phyloP scores from a whole-genome alignment of 2,113 vertebrate genomes.

The Entomyzon cyanotis region DNA sequence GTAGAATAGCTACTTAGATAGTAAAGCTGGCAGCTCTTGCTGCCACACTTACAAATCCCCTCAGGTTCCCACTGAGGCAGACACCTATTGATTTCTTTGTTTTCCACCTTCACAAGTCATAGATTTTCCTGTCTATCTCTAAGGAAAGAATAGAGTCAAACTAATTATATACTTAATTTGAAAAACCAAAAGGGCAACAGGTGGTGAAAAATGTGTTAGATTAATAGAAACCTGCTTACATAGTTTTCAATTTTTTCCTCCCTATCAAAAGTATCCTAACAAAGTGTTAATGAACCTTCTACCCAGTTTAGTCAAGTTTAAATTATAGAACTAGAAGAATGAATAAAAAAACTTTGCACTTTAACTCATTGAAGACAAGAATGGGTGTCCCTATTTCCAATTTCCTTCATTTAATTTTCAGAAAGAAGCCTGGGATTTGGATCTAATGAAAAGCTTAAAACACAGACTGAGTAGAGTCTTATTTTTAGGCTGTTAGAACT shows the following conservation, averaged over 20 bases:
- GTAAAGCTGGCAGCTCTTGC: background rate
- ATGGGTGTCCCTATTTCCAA: background rate
- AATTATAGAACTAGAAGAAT: background rate
- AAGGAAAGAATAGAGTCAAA: constrained; percentile 33
- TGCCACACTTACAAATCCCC: constrained; percentile 46
- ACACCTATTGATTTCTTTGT: constrained; percentile 73
- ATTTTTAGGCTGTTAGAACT: constrained; percentile 16
- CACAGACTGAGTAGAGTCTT: background rate
- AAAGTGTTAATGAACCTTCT: background rate
- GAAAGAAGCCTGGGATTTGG: constrained; percentile 13
- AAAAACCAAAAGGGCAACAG: constrained; percentile 62
- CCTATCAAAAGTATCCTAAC: background rate
- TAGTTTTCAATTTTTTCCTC: background rate
- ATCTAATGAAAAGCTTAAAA: constrained; percentile 45
- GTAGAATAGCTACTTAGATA: background rate
- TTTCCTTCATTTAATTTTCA: constrained; percentile 43
- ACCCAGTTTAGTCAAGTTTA: background rate
- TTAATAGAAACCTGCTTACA: background rate
- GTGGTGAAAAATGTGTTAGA: constrained; percentile 43
- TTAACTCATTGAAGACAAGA: background rate
- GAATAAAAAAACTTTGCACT: background rate
- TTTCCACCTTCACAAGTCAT: constrained; percentile 67
- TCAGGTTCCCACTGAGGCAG: constrained; percentile 27
- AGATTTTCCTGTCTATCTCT: constrained; percentile 58
- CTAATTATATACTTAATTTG: constrained; percentile 73